phyloP scores from a whole-genome alignment of 2,113 vertebrate genomes.

The Macrotus californicus region DNA sequence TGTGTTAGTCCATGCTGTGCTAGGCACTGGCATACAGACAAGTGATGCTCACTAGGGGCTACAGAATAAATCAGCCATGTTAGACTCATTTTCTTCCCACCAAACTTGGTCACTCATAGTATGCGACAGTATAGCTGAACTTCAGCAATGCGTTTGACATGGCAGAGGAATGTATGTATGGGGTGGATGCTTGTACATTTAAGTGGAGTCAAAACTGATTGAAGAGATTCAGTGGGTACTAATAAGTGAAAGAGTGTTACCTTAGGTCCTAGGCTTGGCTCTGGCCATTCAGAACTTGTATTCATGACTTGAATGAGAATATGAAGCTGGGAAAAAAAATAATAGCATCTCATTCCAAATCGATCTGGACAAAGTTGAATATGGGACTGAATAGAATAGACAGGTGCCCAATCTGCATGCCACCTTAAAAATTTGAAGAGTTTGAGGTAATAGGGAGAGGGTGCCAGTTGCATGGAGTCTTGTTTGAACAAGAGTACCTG shows the following conservation, averaged over 20 bases:
- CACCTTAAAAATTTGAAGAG: not conserved
- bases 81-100: not conserved
- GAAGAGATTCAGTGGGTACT: not conserved
- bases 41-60: not conserved
- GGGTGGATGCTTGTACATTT: not conserved
- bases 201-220: not conserved
- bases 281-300: not conserved
- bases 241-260: not conserved
- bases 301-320: constrained; percentile 18
- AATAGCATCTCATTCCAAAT: not conserved
- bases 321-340: constrained; percentile 24
- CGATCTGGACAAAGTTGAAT: not conserved
- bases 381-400: not conserved
- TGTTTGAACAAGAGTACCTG: not conserved
- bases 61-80: not conserved
- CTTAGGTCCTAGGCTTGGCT: not conserved
- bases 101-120: not conserved
- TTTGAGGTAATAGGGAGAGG: not conserved
- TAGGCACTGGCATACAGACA: not conserved
- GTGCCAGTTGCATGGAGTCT: not conserved
- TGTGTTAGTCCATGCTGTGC: not conserved
- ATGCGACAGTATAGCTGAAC: not conserved
- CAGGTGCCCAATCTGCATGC: not conserved
- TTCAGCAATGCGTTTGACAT: not conserved
- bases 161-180: not conserved